A percentile compares a stretch with the other conserved stretches of the same genome.
These are phyloP conservation scores for Tetragonula carbonaria DNA, from an alignment of 2,888 invertebrate genomes.

Conservation along the genomic window DNA sequence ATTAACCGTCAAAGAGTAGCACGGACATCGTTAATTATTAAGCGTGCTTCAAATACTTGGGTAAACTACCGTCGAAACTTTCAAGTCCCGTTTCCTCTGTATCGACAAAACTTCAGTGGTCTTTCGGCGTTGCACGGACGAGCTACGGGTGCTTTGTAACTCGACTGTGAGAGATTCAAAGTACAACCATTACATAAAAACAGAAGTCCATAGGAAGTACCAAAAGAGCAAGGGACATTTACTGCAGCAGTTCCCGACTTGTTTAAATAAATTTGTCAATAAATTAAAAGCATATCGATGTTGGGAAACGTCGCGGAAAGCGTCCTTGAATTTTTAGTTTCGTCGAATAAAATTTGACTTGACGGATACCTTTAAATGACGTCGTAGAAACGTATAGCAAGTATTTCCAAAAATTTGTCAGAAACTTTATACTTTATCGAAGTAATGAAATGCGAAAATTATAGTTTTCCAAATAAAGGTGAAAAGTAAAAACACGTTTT, in stretches of 20 bases:
- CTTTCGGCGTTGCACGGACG: neutral
- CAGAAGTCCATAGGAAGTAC: neutral
- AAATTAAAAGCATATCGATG: neutral
- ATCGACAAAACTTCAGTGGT: conserved; percentile 30
- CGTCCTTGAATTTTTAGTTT: neutral
- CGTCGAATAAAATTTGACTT: neutral
- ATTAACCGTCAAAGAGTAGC: conserved; percentile 1
- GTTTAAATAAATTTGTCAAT: neutral
- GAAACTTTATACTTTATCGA: too few relatives aligned
- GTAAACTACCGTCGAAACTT: conserved; percentile 2
- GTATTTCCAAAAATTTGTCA: too few relatives aligned
- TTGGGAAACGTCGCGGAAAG: too few relatives aligned
- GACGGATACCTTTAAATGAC: too few relatives aligned
- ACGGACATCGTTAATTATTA: neutral
- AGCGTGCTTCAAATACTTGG: neutral
- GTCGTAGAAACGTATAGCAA: too few relatives aligned
- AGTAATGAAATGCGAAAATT: neutral
- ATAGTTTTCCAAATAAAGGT: neutral
- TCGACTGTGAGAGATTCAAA: neutral
- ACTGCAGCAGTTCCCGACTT: too few relatives aligned
- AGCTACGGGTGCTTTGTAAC: conserved; percentile 1
- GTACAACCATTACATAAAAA: neutral
- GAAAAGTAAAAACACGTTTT: too few relatives aligned
- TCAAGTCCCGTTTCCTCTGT: neutral
- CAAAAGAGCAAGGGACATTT: neutral